Percentiles rank a stretch among this genome's conserved stretches.
phyloP scores from a whole-genome alignment of 1,140 invertebrate species.

The Anoplolepis gracilipes region DNA sequence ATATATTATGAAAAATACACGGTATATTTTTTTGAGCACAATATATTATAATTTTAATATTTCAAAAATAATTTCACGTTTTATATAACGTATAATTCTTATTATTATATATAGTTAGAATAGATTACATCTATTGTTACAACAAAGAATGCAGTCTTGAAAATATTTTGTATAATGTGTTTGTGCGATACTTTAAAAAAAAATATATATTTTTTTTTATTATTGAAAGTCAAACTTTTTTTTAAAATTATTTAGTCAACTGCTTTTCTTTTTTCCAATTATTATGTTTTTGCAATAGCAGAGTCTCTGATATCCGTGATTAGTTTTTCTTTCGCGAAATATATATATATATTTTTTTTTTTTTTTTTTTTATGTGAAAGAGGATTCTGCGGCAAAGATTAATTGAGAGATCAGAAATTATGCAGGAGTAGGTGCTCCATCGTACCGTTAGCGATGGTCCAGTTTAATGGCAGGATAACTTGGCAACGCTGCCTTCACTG shows the following conservation, averaged over 20 bases:
- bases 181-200: no score
- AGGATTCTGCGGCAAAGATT: constrained; percentile 3
- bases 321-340: neutral
- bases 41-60: neutral
- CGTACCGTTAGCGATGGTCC: constrained; percentile 56
- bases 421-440: constrained; percentile 12
- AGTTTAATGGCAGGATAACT: constrained; percentile 46
- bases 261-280: neutral
- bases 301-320: neutral
- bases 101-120: no score
- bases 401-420: constrained; percentile 59
- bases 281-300: neutral
- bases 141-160: neutral
- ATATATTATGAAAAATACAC: neutral
- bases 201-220: no score
- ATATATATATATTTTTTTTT: neutral
- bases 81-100: neutral
- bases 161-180: neutral
- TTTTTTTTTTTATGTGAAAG: no score
- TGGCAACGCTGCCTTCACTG: constrained; percentile 57
- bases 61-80: neutral
- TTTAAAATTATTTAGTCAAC: neutral
- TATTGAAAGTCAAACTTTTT: no score
- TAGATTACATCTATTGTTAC: neutral
- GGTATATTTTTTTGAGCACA: neutral